Evolutionary conservation across 2,113 vertebrate genomes (phyloP).

Genomic region (Pachypanchax playfairii): DNA sequence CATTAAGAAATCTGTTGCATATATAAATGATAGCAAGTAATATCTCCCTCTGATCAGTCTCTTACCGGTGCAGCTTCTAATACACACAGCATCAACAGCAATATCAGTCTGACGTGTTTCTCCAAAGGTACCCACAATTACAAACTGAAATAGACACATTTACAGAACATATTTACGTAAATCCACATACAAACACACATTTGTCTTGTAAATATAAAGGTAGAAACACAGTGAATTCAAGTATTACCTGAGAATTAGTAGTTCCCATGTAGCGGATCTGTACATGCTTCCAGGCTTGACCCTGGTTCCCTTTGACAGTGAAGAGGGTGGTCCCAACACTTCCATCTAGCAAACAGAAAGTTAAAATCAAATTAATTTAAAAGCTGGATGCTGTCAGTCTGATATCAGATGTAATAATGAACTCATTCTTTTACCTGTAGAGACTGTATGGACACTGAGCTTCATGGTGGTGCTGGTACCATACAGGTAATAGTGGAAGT

Average conservation of each 20-base stretch:
- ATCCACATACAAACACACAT: not conserved
- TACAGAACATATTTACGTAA: not conserved
- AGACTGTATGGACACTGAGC: conserved; percentile 69
- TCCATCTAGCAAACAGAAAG: conserved; percentile 50
- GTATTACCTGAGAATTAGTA: conserved; percentile 62
- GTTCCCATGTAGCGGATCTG: conserved; percentile 51
- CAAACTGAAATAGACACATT: conserved; percentile 74
- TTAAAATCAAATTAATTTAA: not conserved
- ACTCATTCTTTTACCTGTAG: conserved; percentile 59
- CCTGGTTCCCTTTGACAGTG: conserved; percentile 71
- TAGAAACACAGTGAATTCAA: not conserved
- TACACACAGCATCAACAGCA: conserved; percentile 82
- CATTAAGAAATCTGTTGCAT: not conserved
- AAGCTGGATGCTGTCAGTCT: not conserved
- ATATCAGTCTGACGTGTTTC: conserved; percentile 77
- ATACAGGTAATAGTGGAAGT: conserved; percentile 80
- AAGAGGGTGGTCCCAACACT: conserved; percentile 65
- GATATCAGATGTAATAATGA: not conserved
- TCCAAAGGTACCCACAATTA: conserved; percentile 79
- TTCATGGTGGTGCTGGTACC: conserved; percentile 75
- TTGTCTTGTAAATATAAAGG: not conserved
- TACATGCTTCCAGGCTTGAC: conserved; percentile 71
- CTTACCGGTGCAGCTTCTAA: conserved; percentile 78
- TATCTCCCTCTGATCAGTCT: not conserved
- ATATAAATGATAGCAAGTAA: not conserved